These are phyloP conservation scores for Polyommatus iphigenia DNA, from an alignment of 2,888 invertebrate genomes.

Conservation along the genomic window DNA sequence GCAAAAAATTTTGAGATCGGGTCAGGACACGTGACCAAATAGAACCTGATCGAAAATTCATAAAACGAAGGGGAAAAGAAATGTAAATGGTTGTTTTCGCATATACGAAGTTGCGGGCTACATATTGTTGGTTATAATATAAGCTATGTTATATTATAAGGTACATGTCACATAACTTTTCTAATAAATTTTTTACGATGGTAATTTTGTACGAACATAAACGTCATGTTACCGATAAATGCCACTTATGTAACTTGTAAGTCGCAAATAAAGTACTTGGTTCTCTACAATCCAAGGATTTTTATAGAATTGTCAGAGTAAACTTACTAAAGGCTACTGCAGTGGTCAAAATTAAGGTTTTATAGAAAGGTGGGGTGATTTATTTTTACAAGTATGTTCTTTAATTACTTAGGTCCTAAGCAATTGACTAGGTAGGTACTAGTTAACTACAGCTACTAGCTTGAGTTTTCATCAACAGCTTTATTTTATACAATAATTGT, in stretches of 20 bases:
- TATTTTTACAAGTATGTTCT: too few species aligned
- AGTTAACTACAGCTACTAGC: not conserved
- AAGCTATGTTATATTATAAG: not conserved
- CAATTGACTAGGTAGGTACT: not conserved
- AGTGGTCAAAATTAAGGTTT: too few species aligned
- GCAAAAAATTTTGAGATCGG: too few species aligned
- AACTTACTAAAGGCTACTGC: too few species aligned
- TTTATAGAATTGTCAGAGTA: too few species aligned
- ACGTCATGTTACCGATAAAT: not conserved
- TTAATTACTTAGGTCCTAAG: too few species aligned
- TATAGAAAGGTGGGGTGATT: too few species aligned
- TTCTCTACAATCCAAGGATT: not conserved
- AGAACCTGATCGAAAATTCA: too few species aligned
- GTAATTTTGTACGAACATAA: not conserved
- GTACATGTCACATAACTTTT: not conserved
- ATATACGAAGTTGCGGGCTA: not conserved
- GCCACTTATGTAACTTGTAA: not conserved
- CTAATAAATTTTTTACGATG: constrained; percentile 13
- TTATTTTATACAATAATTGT: not conserved
- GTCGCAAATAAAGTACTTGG: not conserved
- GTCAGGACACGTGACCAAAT: too few species aligned
- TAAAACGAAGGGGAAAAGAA: not conserved
- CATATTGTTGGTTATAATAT: not conserved
- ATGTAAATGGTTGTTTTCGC: not conserved
- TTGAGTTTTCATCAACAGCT: too few species aligned